These are phyloP conservation scores for Isurus oxyrinchus DNA, from an alignment of 2,113 vertebrate species.

Conservation along the genomic window DNA sequence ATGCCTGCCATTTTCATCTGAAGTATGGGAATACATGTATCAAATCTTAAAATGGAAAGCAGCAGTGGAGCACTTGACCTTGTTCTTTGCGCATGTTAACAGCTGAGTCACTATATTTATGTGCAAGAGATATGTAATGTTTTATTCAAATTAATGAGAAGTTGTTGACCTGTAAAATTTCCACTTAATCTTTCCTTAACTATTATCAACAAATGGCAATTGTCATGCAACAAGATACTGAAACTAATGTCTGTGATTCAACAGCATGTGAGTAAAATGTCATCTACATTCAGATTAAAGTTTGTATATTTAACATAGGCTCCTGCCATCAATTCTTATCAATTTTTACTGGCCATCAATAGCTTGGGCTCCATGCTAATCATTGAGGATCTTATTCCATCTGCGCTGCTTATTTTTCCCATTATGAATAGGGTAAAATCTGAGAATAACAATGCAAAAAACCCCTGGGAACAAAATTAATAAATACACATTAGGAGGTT, in stretches of 20 bases:
- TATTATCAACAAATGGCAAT: not conserved
- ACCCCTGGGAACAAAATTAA: not conserved
- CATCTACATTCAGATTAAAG: not conserved
- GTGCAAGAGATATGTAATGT: not conserved
- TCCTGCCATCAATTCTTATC: not conserved
- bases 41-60: not conserved
- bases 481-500: not conserved
- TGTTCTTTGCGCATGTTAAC: not conserved
- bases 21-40: not conserved
- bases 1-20: not conserved
- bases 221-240: not conserved
- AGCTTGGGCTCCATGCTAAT: not conserved
- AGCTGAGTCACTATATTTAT: not conserved
- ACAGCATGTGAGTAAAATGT: not conserved
- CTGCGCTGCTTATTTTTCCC: not conserved
- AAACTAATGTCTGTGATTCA: not conserved
- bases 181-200: slow-evolving; percentile 17
- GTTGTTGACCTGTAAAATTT: slow-evolving; percentile 12
- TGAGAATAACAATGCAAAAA: not conserved
- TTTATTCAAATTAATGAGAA: slow-evolving; percentile 21
- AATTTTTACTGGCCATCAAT: not conserved
- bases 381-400: not conserved
- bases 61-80: not conserved
- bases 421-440: not conserved
- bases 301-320: not conserved